phyloP scores from a whole-genome alignment of 2,113 vertebrate genomes.

The Grammomys surdaster region DNA sequence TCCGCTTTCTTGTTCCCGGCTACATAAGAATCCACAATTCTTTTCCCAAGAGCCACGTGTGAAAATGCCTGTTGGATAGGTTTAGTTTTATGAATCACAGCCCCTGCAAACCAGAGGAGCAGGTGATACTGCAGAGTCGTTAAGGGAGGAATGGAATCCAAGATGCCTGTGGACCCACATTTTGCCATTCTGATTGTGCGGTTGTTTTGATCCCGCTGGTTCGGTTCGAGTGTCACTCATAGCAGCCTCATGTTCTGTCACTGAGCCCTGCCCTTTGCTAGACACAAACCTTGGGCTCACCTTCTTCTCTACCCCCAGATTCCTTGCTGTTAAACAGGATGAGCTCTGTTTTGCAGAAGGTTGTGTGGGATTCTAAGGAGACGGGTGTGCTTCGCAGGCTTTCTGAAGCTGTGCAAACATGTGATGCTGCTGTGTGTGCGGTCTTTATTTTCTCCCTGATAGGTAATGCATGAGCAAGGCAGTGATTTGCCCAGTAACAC shows the following conservation, averaged over 20 bases:
- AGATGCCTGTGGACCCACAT: background rate
- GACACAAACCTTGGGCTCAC: background rate
- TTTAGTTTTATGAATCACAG: slow-evolving; percentile 24
- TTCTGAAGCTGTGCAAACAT: background rate
- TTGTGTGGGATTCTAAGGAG: background rate
- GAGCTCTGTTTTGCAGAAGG: background rate
- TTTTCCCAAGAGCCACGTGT: background rate
- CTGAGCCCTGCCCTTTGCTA: background rate
- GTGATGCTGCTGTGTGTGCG: background rate
- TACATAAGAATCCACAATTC: background rate
- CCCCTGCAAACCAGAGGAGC: background rate
- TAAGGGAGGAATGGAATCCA: background rate
- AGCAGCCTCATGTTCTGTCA: background rate
- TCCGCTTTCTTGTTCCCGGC: background rate
- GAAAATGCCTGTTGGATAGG: background rate
- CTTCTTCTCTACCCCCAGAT: background rate
- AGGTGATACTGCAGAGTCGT: background rate
- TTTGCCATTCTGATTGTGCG: background rate
- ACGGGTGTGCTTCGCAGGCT: background rate
- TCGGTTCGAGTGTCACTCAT: background rate
- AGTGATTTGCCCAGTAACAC: background rate
- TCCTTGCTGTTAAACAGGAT: background rate
- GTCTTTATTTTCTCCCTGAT: background rate
- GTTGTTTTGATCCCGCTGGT: background rate
- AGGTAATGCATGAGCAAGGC: slow-evolving; percentile 4